Conservation (phyloP, 2,888 invertebrate genomes). For the Beris morrisii region DNA sequence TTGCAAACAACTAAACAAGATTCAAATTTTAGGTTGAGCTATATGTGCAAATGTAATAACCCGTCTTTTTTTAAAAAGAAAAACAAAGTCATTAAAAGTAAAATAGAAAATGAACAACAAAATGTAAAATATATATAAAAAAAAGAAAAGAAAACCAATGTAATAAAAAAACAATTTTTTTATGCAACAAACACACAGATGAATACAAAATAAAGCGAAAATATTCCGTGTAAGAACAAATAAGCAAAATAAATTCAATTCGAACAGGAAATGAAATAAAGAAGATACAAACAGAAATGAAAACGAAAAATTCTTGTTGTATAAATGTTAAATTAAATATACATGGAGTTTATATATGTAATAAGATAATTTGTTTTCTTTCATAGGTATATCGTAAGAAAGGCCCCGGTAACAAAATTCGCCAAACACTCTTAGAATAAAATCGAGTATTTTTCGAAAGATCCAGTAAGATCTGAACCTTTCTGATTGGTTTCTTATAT, state of each 20-base stretch:
- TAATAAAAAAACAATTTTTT: constrained; percentile 3
- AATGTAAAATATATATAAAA: constrained; percentile 6
- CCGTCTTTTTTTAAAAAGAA: not conserved
- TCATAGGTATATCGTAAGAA: not conserved
- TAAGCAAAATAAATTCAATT: constrained; percentile 3
- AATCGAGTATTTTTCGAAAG: no score
- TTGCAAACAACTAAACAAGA: not conserved
- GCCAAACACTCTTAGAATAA: no score
- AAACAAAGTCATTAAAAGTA: not conserved
- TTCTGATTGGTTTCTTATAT: no score
- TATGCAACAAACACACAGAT: constrained; percentile 1
- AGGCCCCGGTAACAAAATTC: no score
- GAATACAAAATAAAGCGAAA: constrained; percentile 8
- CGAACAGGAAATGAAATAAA: constrained; percentile 20
- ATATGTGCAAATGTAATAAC: not conserved
- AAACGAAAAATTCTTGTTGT: constrained; percentile 39
- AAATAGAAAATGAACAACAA: not conserved
- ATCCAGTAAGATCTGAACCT: no score
- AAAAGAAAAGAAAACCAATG: not conserved
- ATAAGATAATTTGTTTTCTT: constrained; percentile 9
- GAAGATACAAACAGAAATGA: constrained; percentile 15
- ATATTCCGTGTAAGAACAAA: constrained; percentile 3
- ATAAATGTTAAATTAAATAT: constrained; percentile 42
- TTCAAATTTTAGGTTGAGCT: not conserved
- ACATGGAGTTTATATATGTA: constrained; percentile 42